A percentile compares a stretch with the other conserved stretches of the same genome.
phyloP scores from a whole-genome alignment of 2,888 invertebrate species.

The Gymnosoma rotundatum region DNA sequence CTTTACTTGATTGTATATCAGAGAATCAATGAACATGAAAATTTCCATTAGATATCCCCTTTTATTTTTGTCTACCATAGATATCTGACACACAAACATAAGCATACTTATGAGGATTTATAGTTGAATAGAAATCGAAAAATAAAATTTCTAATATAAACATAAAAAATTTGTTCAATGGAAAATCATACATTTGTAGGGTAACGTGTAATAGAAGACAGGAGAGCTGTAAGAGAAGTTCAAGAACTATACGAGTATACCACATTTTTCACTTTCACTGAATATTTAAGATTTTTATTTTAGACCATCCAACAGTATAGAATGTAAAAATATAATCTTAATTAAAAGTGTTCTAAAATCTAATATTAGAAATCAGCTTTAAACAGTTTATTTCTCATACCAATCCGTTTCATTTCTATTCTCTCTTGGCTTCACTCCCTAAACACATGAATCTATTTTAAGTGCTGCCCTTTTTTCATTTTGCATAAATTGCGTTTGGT shows the following conservation, averaged over 20 bases:
- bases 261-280: background rate
- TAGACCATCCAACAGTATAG: too few species aligned
- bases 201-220: slow-evolving; percentile 32
- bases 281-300: background rate
- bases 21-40: slow-evolving; percentile 62
- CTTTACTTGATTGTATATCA: slow-evolving; percentile 54
- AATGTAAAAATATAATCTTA: too few species aligned
- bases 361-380: too few species aligned
- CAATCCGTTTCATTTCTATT: slow-evolving; percentile 5
- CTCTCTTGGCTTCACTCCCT: background rate
- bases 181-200: slow-evolving; percentile 43
- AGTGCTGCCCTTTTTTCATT: slow-evolving; percentile 9
- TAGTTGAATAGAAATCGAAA: background rate
- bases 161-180: slow-evolving; percentile 57
- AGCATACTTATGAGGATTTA: slow-evolving; percentile 35
- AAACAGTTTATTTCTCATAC: background rate
- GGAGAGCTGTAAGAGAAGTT: background rate
- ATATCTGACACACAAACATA: slow-evolving; percentile 37
- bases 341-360: too few species aligned
- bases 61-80: slow-evolving; percentile 7
- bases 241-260: too few species aligned
- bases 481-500: slow-evolving; percentile 33
- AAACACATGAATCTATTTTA: background rate
- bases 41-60: slow-evolving; percentile 20
- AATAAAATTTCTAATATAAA: slow-evolving; percentile 37